Percentiles rank a stretch among this genome's conserved stretches.
Conservation (phyloP, 2,797 vertebrate species). For the Acestrorhynchus altus region DNA sequence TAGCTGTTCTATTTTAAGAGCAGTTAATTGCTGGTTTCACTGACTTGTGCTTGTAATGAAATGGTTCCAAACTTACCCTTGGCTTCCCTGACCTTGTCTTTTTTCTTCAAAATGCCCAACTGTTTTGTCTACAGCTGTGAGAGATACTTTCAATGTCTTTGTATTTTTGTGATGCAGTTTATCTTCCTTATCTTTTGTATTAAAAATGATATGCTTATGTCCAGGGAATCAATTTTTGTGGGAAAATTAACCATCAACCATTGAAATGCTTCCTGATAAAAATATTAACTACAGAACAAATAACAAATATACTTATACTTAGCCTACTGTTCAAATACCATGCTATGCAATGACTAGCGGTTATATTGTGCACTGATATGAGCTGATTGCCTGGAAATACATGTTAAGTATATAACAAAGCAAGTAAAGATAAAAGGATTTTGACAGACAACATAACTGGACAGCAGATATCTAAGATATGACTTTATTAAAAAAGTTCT, state of each 20-base stretch:
- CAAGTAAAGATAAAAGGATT: background rate
- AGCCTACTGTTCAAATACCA: background rate
- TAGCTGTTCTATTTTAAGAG: slow-evolving; percentile 24
- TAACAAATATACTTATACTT: background rate
- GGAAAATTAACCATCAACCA: too few relatives aligned
- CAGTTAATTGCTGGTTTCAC: background rate
- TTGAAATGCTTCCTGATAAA: too few relatives aligned
- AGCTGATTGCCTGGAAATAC: too few relatives aligned
- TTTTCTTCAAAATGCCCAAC: background rate
- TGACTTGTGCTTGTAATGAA: background rate
- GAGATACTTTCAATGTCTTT: background rate
- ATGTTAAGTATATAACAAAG: background rate
- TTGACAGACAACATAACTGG: slow-evolving; percentile 12
- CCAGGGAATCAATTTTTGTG: too few relatives aligned
- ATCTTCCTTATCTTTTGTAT: too few relatives aligned
- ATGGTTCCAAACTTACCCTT: background rate
- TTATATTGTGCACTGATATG: too few relatives aligned
- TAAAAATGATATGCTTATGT: too few relatives aligned
- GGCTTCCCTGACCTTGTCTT: background rate
- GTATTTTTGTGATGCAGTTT: too few relatives aligned
- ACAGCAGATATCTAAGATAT: slow-evolving; percentile 5
- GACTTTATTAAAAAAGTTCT: slow-evolving; percentile 31
- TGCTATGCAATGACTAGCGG: too few relatives aligned
- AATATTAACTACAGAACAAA: too few relatives aligned
- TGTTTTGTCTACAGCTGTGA: background rate